phyloP scores from a whole-genome alignment of 2,113 vertebrate species.

The Sisor rabdophorus region DNA sequence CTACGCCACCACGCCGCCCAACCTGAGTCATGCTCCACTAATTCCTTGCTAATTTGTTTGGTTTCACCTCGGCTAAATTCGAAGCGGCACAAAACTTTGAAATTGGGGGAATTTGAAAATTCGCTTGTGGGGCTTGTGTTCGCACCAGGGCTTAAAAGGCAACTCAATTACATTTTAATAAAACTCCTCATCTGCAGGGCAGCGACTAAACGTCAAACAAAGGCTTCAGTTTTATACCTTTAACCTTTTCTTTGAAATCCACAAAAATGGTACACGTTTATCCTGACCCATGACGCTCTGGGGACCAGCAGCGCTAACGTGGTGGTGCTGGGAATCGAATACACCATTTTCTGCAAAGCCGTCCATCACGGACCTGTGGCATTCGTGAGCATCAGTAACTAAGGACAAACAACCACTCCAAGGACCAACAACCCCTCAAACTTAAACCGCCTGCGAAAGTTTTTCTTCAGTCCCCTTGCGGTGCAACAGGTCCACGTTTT shows the following conservation, averaged over 20 bases:
- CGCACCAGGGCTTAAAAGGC: not conserved
- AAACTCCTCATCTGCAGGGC: not conserved
- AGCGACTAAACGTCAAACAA: not conserved
- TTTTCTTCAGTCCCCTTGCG: not conserved
- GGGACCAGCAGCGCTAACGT: too few relatives aligned
- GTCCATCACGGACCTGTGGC: not conserved
- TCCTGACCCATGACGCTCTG: constrained; percentile 5
- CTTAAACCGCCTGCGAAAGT: not conserved
- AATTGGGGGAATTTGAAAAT: too few relatives aligned
- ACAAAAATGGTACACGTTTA: not conserved
- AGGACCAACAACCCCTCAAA: not conserved
- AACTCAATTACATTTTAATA: not conserved
- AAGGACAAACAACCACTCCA: constrained; percentile 16
- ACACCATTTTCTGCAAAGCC: too few relatives aligned
- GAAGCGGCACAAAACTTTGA: too few relatives aligned
- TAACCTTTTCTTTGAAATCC: not conserved
- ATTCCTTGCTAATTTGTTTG: too few relatives aligned
- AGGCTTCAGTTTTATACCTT: constrained; percentile 2
- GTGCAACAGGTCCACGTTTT: not conserved
- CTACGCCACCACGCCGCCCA: too few relatives aligned
- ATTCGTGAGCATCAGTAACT: constrained; percentile 7
- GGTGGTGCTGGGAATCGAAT: too few relatives aligned
- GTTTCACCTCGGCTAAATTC: too few relatives aligned
- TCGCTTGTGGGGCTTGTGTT: too few relatives aligned
- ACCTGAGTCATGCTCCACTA: too few relatives aligned